Base-by-base conservation (phyloP, 1,140 invertebrate species). In the Cherax destructor region DNA sequence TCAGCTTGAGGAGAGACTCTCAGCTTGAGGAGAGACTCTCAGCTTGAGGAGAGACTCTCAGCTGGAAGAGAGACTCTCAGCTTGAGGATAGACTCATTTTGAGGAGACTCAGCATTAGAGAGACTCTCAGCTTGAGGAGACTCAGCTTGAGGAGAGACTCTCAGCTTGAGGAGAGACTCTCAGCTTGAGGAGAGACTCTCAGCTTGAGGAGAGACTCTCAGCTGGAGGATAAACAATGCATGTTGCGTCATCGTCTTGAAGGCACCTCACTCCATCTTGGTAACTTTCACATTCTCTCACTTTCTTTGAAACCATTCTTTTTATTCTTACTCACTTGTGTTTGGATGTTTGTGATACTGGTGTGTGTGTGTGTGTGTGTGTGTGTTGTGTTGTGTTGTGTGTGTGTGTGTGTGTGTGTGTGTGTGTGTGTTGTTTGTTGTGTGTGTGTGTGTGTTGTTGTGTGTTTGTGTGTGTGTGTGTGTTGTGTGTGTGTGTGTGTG, bases 371-470 rank as follows among this genome's bases (percentile, higher is more conserved):
- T 77, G 76, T 77, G 76, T 77, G 76, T 77, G 77, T 79, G 77
- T 79, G 77, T 79, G 77, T 79, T 79, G 77, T 41, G 30, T 41
- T 41, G 30, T 41, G 30, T 41, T 41, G 30, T 41, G 30, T 41
- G 30, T 41, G n/a, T n/a, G n/a, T n/a, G n/a, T n/a, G n/a, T n/a
- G n/a, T n/a, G n/a, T n/a, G n/a, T n/a, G n/a, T n/a, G n/a, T n/a
- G n/a, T n/a, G 30, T 41, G 30, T 41, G 30, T 41, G 30, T 41
- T 41, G 30, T 79, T 41, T 79, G 77, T 79, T 79, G 77, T 79
- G 77, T 79, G 77, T 79, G 77, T 49, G 41, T 79, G 77, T 79
- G 77, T 49, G 77, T n/a, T n/a, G n/a, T n/a, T 79, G 41, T 79
- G 77, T 79, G 77, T 79, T 41, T 79, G 77, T 79, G 24, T 79